Evolutionary conservation across 2,113 vertebrate genomes (phyloP).

Genomic region (Ceyx margarethae): DNA sequence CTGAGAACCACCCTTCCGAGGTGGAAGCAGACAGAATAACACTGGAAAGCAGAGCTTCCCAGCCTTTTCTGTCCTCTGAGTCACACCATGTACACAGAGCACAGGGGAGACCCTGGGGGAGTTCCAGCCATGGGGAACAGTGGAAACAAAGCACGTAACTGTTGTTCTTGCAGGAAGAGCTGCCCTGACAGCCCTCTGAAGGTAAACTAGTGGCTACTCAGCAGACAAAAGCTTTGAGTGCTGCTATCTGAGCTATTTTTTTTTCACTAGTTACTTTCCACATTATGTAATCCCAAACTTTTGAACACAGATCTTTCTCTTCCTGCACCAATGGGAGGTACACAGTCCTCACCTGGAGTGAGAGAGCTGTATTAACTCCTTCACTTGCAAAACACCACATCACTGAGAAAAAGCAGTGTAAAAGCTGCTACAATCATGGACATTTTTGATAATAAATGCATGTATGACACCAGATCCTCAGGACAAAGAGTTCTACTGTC

Average conservation of each 20-base stretch:
- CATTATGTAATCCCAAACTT: background rate
- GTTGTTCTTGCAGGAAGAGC: background rate
- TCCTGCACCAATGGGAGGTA: background rate
- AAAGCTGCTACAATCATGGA: background rate
- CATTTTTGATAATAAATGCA: background rate
- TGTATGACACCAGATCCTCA: background rate
- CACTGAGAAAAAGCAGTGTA: background rate
- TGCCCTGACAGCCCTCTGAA: background rate
- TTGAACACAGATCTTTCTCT: background rate
- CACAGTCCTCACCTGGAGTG: background rate
- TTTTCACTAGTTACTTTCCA: background rate
- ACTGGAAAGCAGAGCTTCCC: background rate
- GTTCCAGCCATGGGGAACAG: background rate
- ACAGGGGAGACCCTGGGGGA: background rate
- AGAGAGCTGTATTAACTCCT: background rate
- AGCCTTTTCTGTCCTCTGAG: background rate
- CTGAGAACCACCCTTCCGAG: conserved; percentile 9
- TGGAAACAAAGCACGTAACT: background rate
- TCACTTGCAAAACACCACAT: background rate
- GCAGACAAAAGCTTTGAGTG: background rate
- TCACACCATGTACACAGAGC: background rate
- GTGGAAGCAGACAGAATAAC: background rate
- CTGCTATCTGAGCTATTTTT: background rate
- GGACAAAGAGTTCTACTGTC: background rate
- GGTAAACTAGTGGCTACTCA: background rate